Conservation (phyloP, 2,113 vertebrate genomes). For the Archilochus colubris region DNA sequence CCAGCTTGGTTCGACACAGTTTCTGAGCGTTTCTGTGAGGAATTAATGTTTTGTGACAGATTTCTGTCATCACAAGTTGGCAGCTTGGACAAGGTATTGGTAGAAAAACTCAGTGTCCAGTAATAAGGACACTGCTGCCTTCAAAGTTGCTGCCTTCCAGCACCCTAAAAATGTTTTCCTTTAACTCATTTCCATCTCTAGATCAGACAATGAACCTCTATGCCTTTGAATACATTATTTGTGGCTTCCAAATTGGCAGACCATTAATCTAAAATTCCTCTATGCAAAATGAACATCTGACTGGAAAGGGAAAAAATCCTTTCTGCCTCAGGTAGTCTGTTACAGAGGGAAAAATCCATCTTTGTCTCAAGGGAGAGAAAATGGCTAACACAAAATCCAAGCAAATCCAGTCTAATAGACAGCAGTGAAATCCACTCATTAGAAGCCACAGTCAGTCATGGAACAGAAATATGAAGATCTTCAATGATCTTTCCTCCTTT, state of each 20-base stretch:
- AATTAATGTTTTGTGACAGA: neutral
- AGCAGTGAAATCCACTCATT: neutral
- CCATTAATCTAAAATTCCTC: neutral
- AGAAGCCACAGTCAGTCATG: neutral
- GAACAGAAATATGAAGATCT: neutral
- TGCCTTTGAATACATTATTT: neutral
- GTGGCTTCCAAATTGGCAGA: neutral
- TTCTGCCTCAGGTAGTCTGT: neutral
- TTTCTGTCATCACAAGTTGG: neutral
- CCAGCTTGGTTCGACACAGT: neutral
- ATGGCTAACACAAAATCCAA: rapidly evolving
- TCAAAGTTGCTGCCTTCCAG: neutral
- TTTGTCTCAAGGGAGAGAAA: neutral
- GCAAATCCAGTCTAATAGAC: neutral
- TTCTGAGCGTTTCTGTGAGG: neutral
- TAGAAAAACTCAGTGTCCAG: neutral
- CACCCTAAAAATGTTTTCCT: neutral
- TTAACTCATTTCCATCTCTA: neutral
- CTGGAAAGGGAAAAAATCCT: neutral
- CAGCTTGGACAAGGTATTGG: neutral
- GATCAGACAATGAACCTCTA: neutral
- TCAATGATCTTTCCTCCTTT: neutral
- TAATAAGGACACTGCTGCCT: neutral
- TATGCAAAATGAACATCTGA: neutral
- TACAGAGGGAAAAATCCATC: neutral